phyloP scores from a whole-genome alignment of 2,888 invertebrate genomes.

The Drosophila lacicola region DNA sequence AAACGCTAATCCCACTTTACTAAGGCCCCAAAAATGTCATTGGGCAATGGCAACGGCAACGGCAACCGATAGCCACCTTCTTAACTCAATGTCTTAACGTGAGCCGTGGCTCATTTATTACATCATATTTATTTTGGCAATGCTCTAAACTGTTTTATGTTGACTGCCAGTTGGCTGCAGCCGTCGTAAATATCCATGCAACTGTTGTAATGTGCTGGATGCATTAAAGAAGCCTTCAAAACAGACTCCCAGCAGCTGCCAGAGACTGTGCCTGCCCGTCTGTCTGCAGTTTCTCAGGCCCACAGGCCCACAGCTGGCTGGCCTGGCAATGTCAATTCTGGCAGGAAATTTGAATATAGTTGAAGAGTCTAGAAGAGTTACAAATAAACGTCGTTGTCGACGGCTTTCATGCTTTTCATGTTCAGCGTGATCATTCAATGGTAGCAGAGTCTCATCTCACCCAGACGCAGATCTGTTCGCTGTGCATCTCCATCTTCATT shows the following conservation, averaged over 20 bases:
- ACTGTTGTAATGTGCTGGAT: conserved; percentile 39
- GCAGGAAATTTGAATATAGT: conserved; percentile 63
- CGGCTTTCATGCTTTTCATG: conserved; percentile 77
- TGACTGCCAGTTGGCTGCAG: conserved; percentile 47
- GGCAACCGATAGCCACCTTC: conserved; percentile 25
- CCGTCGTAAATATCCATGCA: conserved; percentile 58
- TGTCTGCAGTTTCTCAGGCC: conserved; percentile 54
- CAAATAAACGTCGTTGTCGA: conserved; percentile 54
- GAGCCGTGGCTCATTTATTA: conserved; percentile 50
- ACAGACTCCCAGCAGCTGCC: conserved; percentile 26
- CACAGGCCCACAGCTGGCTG: conserved; percentile 34
- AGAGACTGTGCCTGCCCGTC: conserved; percentile 1
- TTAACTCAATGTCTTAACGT: conserved; percentile 51
- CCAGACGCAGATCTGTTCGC: conserved; percentile 42
- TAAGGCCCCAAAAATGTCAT: conserved; percentile 39
- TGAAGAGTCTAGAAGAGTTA: conserved; percentile 52
- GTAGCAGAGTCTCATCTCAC: conserved; percentile 52
- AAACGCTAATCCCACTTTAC: conserved; percentile 22
- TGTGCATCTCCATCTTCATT: conserved; percentile 53
- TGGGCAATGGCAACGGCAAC: conserved; percentile 37
- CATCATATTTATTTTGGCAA: conserved; percentile 70
- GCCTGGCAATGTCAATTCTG: conserved; percentile 59
- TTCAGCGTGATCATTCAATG: conserved; percentile 73
- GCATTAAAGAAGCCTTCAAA: conserved; percentile 25
- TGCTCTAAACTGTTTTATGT: conserved; percentile 57